phyloP scores from a whole-genome alignment of 2,888 invertebrate genomes.

The Polydrusus pterygomalis region DNA sequence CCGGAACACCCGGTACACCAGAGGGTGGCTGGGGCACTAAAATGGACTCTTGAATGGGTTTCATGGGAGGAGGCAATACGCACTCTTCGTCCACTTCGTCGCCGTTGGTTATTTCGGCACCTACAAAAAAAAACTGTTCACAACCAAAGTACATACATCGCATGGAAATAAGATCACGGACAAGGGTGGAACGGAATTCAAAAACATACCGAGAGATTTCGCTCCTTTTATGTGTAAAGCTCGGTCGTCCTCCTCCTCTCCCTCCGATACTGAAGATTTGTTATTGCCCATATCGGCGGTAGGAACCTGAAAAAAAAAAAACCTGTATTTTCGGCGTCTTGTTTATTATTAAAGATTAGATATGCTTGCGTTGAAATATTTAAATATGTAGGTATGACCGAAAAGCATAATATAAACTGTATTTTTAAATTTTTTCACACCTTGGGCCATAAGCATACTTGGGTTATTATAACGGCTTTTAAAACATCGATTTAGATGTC shows the following conservation, averaged over 20 bases:
- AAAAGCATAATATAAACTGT: background rate
- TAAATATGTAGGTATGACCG: no score
- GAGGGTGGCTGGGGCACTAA: conserved; percentile 68
- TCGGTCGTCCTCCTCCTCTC: conserved; percentile 71
- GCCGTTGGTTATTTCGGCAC: conserved; percentile 70
- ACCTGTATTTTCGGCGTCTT: background rate
- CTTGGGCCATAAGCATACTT: background rate
- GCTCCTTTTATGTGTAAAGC: conserved; percentile 61
- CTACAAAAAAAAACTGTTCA: background rate
- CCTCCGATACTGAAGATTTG: conserved; percentile 72
- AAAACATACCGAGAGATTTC: conserved; percentile 60
- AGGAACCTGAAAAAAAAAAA: conserved; percentile 69
- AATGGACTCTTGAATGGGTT: conserved; percentile 87
- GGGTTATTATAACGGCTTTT: background rate
- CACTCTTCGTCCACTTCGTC: conserved; percentile 87
- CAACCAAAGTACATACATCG: no score
- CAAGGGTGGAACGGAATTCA: conserved; percentile 27
- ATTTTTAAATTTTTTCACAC: background rate
- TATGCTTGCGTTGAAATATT: no score
- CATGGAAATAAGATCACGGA: no score
- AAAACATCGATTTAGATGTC: conserved; percentile 1
- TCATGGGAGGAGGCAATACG: conserved; percentile 96
- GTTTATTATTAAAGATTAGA: background rate
- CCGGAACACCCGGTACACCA: conserved; percentile 71
- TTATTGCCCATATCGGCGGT: conserved; percentile 76